Base-by-base conservation (phyloP, 1,140 invertebrate genomes). In the Penaeus vannamei region DNA sequence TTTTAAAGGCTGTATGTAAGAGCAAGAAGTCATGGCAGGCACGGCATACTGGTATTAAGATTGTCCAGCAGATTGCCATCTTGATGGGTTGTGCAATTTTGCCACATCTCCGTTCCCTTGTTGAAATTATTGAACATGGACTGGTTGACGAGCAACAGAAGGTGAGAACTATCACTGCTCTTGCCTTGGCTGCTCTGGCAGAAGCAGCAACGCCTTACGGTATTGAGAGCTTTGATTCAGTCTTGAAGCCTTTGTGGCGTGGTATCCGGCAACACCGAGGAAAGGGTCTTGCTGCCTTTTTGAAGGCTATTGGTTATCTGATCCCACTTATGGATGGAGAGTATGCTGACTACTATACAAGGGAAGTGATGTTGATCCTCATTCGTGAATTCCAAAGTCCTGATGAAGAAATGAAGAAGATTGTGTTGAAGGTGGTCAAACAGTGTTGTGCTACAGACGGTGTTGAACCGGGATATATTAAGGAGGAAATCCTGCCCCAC, bases 401-500 rank as follows among this genome's bases (percentile, higher is more conserved):
- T 4, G 99, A 99, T 94, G 99, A 99, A 94, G 99, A 99, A 95
- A 99, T 99, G 99, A 99, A 99, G 93, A 99, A 99, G 93, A 99
- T 99, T 94, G 99, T 99, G 1, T 94, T 99, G 64, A 99, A 99
- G 94, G 97, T 99, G 90, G 99, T 99, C n/a, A 99, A 99, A 93
- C 99, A 99, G 93, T 99, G 99, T 94, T 99, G 99, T 93, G 98
- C 97, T 22, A 99, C 99, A 0, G 99, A 99, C 94, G 99, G 99
- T 96, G 99, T 99, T 42, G 99, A 99, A 93, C 96, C 99, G 0
- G 97, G 99, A 91, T 99, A 99, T 91, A 99, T 99, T 91, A 99
- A 99, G 94, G 98, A 99, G 92, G 99, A 99, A 93, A 99, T 99
- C 91, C 94, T 99, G 85, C 98, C 98, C 5, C 98, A 98, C 92